Evolutionary conservation across 2,113 vertebrate species (phyloP).

Genomic region (Prunella himalayana): DNA sequence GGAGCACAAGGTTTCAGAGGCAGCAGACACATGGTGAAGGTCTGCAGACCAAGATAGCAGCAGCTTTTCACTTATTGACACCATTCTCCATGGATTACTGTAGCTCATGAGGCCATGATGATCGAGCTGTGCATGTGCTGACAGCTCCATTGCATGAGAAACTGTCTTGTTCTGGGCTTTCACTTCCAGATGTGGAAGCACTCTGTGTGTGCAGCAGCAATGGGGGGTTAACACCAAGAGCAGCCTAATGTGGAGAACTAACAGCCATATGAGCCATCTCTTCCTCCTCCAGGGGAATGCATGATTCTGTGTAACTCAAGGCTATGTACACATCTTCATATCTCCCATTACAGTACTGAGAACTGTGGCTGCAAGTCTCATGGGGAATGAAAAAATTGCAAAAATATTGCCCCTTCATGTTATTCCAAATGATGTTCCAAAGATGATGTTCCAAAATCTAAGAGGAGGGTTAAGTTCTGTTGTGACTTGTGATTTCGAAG

Average conservation of each 20-base stretch:
- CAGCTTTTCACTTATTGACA: not conserved
- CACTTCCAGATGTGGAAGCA: not conserved
- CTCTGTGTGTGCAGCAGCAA: not conserved
- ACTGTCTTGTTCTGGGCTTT: not conserved
- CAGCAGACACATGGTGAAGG: not conserved
- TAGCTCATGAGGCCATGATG: rapidly evolving
- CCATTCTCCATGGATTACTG: rapidly evolving
- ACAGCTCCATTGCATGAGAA: not conserved
- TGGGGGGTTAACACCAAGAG: not conserved
- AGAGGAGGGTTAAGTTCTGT: not conserved
- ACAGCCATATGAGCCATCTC: not conserved
- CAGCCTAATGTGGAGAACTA: not conserved
- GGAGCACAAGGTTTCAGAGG: not conserved
- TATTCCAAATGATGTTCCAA: not conserved
- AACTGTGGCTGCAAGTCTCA: not conserved
- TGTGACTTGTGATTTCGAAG: not conserved
- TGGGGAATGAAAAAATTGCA: not conserved
- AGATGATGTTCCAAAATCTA: not conserved
- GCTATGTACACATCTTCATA: not conserved
- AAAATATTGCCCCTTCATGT: not conserved
- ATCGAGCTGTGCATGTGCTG: not conserved
- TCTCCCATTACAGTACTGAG: not conserved
- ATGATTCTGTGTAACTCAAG: not conserved
- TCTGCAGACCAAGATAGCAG: not conserved
- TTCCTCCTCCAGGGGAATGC: not conserved